Conservation (phyloP, 2,888 invertebrate genomes). For the Beris morrisii region DNA sequence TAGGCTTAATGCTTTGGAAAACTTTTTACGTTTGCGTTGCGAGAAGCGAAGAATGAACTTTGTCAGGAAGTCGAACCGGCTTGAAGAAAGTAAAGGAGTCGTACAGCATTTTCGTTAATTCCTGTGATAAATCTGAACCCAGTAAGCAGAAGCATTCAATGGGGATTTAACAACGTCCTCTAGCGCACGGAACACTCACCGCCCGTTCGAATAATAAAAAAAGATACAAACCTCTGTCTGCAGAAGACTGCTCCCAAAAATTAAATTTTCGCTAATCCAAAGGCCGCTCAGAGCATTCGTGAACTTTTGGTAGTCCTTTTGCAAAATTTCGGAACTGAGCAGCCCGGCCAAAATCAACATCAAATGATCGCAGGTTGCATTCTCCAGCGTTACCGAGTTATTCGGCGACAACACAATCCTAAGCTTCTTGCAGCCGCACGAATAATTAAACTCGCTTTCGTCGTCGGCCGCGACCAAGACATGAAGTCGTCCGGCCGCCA, state of each 20-base stretch:
- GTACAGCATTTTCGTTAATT: background rate
- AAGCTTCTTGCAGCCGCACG: conserved; percentile 52
- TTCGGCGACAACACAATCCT: conserved; percentile 50
- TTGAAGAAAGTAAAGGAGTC: background rate
- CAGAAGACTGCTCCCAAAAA: conserved; percentile 4
- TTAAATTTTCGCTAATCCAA: conserved; percentile 43
- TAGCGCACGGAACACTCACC: too few relatives aligned
- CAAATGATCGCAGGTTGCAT: conserved; percentile 54
- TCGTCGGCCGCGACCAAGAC: conserved; percentile 47
- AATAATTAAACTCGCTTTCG: conserved; percentile 38
- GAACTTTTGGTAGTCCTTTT: conserved; percentile 48
- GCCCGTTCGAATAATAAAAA: too few relatives aligned
- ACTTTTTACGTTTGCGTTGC: background rate
- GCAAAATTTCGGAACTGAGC: conserved; percentile 46
- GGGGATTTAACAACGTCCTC: too few relatives aligned
- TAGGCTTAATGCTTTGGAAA: background rate
- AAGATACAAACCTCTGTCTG: conserved; percentile 30
- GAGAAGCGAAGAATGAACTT: background rate
- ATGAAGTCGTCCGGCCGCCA: conserved; percentile 51
- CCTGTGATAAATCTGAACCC: background rate
- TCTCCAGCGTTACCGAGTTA: conserved; percentile 48
- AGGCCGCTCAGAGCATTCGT: conserved; percentile 47
- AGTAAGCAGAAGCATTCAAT: background rate
- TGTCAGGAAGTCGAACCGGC: too few relatives aligned
- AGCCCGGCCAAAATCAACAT: conserved; percentile 51